These are phyloP conservation scores for Hirtodrosophila cameraria DNA, from an alignment of 2,888 invertebrate species.

Conservation along the genomic window DNA sequence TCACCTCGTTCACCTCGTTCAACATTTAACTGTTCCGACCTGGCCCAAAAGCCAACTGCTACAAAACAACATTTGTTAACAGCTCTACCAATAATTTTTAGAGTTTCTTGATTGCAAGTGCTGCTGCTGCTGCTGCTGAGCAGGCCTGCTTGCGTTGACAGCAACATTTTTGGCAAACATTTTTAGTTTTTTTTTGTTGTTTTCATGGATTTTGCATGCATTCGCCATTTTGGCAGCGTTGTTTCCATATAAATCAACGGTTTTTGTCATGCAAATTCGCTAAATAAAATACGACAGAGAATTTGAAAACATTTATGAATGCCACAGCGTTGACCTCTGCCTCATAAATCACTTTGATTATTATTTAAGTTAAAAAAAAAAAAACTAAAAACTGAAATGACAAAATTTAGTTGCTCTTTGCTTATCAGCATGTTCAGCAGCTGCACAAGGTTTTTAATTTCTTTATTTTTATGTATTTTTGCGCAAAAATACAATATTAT, in stretches of 20 bases:
- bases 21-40: neutral
- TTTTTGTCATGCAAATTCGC: constrained; percentile 64
- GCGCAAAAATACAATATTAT: no score
- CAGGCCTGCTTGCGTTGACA: constrained; percentile 27
- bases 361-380: constrained; percentile 64
- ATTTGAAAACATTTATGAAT: constrained; percentile 60
- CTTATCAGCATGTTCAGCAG: constrained; percentile 69
- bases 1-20: neutral
- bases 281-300: constrained; percentile 47
- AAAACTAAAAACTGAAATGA: constrained; percentile 44
- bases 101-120: constrained; percentile 2
- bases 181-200: constrained; percentile 5
- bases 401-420: constrained; percentile 50
- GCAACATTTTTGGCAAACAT: constrained; percentile 42
- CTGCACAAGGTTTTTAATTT: constrained; percentile 53
- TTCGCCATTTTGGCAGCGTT: constrained; percentile 61
- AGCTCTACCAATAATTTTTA: constrained; percentile 22
- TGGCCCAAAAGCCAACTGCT: constrained; percentile 21
- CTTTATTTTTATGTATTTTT: constrained; percentile 16
- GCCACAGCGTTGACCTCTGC: constrained; percentile 67
- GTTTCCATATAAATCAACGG: constrained; percentile 68
- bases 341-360: constrained; percentile 76
- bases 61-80: constrained; percentile 12
- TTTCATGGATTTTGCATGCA: constrained; percentile 49
- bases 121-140: no score